Conservation (phyloP, 2,888 invertebrate genomes). For the Polydrusus cervinus region DNA sequence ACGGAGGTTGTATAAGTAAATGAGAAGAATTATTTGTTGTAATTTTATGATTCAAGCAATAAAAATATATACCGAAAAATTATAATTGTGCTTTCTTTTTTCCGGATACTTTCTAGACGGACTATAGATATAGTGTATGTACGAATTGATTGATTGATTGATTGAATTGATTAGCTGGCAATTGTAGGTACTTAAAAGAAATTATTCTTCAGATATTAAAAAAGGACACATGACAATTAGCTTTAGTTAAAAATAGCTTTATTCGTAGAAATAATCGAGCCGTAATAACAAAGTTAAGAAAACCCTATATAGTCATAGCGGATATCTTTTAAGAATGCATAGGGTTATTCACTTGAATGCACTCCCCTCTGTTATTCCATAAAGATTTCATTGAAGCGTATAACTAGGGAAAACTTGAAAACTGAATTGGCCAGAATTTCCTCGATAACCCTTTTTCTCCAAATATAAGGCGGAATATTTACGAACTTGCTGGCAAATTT, state of each 20-base stretch:
- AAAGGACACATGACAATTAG: not conserved
- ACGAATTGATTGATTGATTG: too few species aligned
- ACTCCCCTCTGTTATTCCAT: slow-evolving; percentile 36
- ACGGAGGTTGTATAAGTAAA: too few species aligned
- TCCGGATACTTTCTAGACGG: too few species aligned
- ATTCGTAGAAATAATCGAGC: not conserved
- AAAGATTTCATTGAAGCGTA: slow-evolving; percentile 33
- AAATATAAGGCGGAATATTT: slow-evolving; percentile 11
- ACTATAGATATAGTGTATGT: too few species aligned
- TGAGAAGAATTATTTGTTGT: too few species aligned
- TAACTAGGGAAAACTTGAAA: slow-evolving; percentile 32
- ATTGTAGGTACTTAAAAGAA: too few species aligned
- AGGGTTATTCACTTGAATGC: slow-evolving; percentile 52
- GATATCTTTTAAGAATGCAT: slow-evolving; percentile 54
- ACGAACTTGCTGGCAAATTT: slow-evolving; percentile 11
- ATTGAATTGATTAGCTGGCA: too few species aligned
- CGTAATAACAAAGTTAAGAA: not conserved
- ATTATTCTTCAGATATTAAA: too few species aligned
- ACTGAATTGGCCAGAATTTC: slow-evolving; percentile 26
- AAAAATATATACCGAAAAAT: too few species aligned
- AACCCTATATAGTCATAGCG: slow-evolving; percentile 46
- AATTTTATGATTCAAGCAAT: too few species aligned
- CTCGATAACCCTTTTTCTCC: slow-evolving; percentile 18
- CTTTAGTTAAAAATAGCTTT: not conserved
- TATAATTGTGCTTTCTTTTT: too few species aligned